Evolutionary conservation across 2,113 vertebrate species (phyloP).

Genomic region (Saguinus imperator): DNA sequence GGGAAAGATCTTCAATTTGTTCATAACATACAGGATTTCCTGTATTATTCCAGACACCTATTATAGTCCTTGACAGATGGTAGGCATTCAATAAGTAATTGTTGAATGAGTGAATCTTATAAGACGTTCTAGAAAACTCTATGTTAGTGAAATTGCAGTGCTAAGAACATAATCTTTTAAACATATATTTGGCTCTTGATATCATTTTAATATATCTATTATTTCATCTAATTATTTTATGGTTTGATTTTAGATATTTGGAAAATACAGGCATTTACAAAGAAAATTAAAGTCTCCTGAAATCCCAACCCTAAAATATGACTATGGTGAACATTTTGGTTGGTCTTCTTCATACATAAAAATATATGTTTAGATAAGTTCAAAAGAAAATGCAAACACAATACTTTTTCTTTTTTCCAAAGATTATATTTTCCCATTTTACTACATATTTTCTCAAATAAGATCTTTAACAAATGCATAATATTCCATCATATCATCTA

Average conservation of each 20-base stretch:
- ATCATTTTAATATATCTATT: neutral
- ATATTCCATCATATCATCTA: neutral
- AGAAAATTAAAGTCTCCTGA: constrained; percentile 10
- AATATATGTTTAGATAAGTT: neutral
- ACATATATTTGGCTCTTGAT: neutral
- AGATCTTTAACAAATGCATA: neutral
- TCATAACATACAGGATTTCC: neutral
- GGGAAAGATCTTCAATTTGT: neutral
- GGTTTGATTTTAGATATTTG: neutral
- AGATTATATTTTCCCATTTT: neutral
- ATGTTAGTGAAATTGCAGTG: neutral
- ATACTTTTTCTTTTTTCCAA: neutral
- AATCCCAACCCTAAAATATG: neutral
- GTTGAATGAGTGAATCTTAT: neutral
- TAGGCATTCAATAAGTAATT: neutral
- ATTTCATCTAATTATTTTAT: neutral
- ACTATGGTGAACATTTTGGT: neutral
- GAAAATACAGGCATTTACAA: neutral
- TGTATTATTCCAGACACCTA: neutral
- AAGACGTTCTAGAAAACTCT: neutral
- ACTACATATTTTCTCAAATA: neutral
- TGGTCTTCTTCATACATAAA: constrained; percentile 24
- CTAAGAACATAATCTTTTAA: neutral
- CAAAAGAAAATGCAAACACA: neutral
- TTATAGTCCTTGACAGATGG: neutral